Conservation (phyloP, 2,797 vertebrate species). For the Buceros bicornis region DNA sequence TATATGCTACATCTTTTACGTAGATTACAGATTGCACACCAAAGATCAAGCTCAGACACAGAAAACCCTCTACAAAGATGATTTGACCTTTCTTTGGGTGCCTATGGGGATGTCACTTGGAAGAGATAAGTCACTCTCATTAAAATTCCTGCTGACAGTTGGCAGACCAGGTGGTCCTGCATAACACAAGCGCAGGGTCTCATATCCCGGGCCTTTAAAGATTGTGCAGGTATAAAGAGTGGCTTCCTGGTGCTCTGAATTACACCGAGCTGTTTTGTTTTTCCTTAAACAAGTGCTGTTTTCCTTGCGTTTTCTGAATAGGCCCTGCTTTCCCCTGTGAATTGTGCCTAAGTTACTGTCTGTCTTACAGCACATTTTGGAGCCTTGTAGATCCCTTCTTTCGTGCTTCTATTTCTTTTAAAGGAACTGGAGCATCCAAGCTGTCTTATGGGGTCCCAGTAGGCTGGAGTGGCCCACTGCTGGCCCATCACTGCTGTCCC, state of each 20-base stretch:
- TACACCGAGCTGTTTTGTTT: neutral
- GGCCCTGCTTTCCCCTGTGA: neutral
- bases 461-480: neutral
- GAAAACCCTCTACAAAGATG: neutral
- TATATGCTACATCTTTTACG: neutral
- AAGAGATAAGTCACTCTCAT: neutral
- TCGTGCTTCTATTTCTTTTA: neutral
- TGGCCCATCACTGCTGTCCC: neutral
- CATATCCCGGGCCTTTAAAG: neutral
- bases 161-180: slow-evolving; percentile 19
- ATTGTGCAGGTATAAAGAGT: neutral
- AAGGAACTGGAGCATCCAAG: neutral
- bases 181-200: neutral
- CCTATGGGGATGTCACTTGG: neutral
- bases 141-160: slow-evolving; percentile 15
- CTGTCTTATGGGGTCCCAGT: neutral
- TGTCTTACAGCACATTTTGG: neutral
- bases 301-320: neutral
- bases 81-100: slow-evolving; percentile 12
- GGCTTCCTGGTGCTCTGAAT: neutral
- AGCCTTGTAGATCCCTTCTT: neutral
- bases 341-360: neutral
- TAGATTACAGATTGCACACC: neutral
- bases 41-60: neutral
- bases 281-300: neutral